Conservation (phyloP, 2,797 vertebrate genomes). For the Zenarchopterus dispar region DNA sequence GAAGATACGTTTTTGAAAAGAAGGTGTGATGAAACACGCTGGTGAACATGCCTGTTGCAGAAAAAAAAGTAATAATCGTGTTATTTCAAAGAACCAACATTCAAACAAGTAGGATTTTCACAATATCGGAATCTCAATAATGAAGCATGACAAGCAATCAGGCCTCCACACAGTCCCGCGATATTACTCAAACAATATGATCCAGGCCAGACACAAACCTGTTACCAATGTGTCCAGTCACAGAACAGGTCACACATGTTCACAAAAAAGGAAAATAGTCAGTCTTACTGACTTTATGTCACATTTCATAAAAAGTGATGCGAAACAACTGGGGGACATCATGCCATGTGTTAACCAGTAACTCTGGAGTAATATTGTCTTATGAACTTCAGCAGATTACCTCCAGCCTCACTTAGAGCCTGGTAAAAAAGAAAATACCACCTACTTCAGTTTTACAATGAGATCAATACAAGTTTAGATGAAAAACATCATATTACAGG, state of each 20-base stretch:
- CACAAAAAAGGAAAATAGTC: neutral
- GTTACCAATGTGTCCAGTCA: neutral
- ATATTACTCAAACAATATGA: neutral
- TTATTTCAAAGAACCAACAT: neutral
- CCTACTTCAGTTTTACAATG: no score
- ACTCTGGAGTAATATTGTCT: conserved; percentile 26
- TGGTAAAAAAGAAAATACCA: no score
- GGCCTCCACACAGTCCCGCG: neutral
- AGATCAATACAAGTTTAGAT: no score
- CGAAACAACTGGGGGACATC: conserved; percentile 26
- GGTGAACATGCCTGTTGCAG: neutral
- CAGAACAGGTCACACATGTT: neutral
- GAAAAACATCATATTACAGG: no score
- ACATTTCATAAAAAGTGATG: conserved; percentile 23
- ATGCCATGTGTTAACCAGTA: conserved; percentile 18
- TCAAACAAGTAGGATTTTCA: conserved; percentile 16
- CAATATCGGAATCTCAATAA: conserved; percentile 10
- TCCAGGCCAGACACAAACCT: conserved; percentile 7
- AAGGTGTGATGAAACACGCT: neutral
- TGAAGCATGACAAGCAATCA: conserved; percentile 22
- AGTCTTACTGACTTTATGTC: conserved; percentile 14
- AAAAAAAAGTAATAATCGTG: conserved; percentile 3
- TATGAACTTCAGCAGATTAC: conserved; percentile 36
- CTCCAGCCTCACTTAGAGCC: conserved; percentile 16
- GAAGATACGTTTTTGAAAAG: no score